phyloP scores from a whole-genome alignment of 2,797 vertebrate genomes.

The Chelmon rostratus region DNA sequence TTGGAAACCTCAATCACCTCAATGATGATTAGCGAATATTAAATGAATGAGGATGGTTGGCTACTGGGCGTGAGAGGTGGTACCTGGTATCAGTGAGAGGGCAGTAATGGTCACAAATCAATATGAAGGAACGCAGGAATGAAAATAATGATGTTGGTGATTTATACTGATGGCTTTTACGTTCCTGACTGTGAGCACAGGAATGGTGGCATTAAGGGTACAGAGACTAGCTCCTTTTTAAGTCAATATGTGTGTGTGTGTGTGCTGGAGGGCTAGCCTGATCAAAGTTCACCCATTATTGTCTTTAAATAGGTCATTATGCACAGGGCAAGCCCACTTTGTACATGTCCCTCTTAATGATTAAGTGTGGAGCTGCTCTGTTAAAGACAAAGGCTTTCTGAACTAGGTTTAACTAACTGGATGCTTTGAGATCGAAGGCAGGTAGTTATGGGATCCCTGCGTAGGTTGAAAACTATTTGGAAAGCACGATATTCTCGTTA shows the following conservation, averaged over 20 bases:
- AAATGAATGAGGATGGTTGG: constrained; percentile 43
- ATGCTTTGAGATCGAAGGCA: background rate
- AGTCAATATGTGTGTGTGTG: constrained; percentile 6
- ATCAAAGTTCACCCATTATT: constrained; percentile 38
- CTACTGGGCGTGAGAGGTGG: constrained; percentile 33
- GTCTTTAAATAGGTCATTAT: constrained; percentile 59
- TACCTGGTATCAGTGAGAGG: constrained; percentile 44
- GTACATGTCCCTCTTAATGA: constrained; percentile 30
- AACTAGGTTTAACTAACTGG: background rate
- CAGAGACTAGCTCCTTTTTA: background rate
- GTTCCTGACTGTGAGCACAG: constrained; percentile 30
- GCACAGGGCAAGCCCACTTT: constrained; percentile 23
- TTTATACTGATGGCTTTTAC: constrained; percentile 35
- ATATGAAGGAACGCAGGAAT: constrained; percentile 47
- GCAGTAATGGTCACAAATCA: constrained; percentile 59
- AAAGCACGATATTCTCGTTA: background rate
- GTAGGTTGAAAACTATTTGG: background rate
- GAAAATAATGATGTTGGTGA: constrained; percentile 46
- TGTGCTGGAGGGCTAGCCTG: background rate
- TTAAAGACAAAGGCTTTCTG: constrained; percentile 17
- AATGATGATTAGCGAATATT: constrained; percentile 45
- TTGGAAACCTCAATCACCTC: constrained; percentile 50
- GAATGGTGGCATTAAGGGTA: constrained; percentile 15
- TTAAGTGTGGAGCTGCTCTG: constrained; percentile 10
- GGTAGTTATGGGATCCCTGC: background rate